phyloP scores from a whole-genome alignment of 2,888 invertebrate species.

The Herminia tarsipennalis region DNA sequence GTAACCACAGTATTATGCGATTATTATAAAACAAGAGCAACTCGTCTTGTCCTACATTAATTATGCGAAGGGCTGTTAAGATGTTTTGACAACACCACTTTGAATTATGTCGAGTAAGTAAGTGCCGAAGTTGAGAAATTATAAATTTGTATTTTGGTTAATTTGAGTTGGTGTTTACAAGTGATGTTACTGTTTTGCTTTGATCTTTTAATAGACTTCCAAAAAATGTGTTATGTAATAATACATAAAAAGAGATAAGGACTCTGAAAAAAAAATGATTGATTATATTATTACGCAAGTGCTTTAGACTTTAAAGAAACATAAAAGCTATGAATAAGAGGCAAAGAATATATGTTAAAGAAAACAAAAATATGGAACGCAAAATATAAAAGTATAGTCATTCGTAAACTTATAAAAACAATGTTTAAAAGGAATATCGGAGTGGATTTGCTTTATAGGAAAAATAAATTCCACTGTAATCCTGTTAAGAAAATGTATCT shows the following conservation, averaged over 20 bases:
- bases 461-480: not conserved
- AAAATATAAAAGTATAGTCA: no score
- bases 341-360: no score
- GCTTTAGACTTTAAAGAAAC: no score
- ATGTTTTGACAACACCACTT: constrained; percentile 63
- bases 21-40: constrained; percentile 62
- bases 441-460: no score
- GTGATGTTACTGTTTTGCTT: constrained; percentile 1
- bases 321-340: no score
- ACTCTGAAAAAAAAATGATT: no score
- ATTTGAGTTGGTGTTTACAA: constrained; percentile 17
- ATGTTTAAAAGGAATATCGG: no score
- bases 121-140: constrained; percentile 30
- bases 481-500: not conserved
- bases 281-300: no score
- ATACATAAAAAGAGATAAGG: no score
- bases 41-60: constrained; percentile 68
- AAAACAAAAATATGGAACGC: no score
- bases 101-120: constrained; percentile 54
- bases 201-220: not conserved
- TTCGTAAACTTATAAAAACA: no score
- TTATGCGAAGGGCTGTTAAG: constrained; percentile 60
- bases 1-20: constrained; percentile 55
- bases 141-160: constrained; percentile 33
- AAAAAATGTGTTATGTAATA: not conserved